Percentiles rank a stretch among this genome's conserved stretches.
These are phyloP conservation scores for Falco cherrug DNA, from an alignment of 2,797 vertebrate genomes.

Conservation along the genomic window DNA sequence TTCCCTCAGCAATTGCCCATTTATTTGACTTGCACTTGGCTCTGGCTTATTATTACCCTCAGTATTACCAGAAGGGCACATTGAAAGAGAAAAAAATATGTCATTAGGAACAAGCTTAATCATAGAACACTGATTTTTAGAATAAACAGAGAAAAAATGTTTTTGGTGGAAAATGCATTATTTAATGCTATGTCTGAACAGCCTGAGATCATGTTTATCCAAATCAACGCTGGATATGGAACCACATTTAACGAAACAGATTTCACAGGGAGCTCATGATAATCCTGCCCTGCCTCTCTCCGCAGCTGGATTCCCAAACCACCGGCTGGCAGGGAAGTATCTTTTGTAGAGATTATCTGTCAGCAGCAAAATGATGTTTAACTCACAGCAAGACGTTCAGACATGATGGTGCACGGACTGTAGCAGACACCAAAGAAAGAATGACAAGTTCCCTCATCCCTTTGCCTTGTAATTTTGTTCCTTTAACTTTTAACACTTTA, in stretches of 20 bases:
- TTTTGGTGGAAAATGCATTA: not conserved
- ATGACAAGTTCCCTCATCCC: not conserved
- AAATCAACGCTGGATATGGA: not conserved
- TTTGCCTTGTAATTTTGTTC: not conserved
- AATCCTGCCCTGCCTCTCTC: not conserved
- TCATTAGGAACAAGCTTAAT: slow-evolving; percentile 1
- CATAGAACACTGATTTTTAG: not conserved
- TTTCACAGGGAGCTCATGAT: not conserved
- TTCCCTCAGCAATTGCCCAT: slow-evolving; percentile 27
- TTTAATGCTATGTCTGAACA: not conserved
- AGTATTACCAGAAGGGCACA: not conserved
- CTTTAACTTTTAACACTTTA: not conserved
- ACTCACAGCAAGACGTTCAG: slow-evolving; percentile 8
- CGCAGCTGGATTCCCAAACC: slow-evolving; percentile 16
- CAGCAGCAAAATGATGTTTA: slow-evolving; percentile 36
- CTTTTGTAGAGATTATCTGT: slow-evolving; percentile 19
- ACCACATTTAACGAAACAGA: not conserved
- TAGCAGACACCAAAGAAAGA: not conserved
- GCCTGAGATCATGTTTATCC: not conserved
- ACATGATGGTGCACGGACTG: not conserved
- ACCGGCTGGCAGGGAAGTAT: not conserved
- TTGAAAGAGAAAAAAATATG: not conserved
- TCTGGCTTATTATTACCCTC: slow-evolving; percentile 1
- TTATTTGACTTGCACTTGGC: slow-evolving; percentile 64
- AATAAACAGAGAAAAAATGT: not conserved